Base-by-base conservation (phyloP, 2,113 vertebrate genomes). In the Formicarius rufipectus region DNA sequence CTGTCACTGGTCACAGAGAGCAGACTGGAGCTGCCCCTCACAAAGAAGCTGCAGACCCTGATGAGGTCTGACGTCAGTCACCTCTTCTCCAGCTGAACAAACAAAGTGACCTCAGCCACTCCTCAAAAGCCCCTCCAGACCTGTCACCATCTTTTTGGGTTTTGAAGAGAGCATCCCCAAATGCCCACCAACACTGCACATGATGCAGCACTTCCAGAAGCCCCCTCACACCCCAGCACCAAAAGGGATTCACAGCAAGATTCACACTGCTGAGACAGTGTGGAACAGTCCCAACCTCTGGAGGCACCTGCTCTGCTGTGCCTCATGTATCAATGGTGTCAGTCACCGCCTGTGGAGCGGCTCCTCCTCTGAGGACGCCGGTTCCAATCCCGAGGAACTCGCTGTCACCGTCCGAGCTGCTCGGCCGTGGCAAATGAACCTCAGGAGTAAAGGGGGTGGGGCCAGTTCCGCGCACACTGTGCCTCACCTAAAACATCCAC, bases 11-110 rank as follows among this genome's bases (percentile, higher is more conserved):
- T 9, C 52, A 3, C 52, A 44, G 35, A 4, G 18, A 39, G 6
- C 28, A 55, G 68, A 2, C 8, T 0, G 0, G 44, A 58, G 64
- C 49, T 47, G 59, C 3, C 33, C 68, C 58, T 45, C 2, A 0
- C 44, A 17, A 60, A 31, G 25, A 45, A 72, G 45, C 68, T 62
- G 80, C 47, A 37, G 40, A 16, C 24, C 35, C 53, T 30, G 20
- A 10, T 33, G 55, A 56, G 55, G 31, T 56, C 55, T 56, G 55
- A 22, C 31, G 62, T 35, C 63, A 44, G 45, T 12, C 53, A 18
- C 35, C 55, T 42, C 60, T 42, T 25, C 44, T 50, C 37, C 63
- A 68, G 44, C 22, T 60, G 63, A 27, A 44, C 84, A 68, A 11
- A 31, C 4, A 3, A 2, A 28, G 23, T 19, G 23, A 9, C 55